Evolutionary conservation across 2,113 vertebrate genomes (phyloP).

Genomic region (Sander vitreus): DNA sequence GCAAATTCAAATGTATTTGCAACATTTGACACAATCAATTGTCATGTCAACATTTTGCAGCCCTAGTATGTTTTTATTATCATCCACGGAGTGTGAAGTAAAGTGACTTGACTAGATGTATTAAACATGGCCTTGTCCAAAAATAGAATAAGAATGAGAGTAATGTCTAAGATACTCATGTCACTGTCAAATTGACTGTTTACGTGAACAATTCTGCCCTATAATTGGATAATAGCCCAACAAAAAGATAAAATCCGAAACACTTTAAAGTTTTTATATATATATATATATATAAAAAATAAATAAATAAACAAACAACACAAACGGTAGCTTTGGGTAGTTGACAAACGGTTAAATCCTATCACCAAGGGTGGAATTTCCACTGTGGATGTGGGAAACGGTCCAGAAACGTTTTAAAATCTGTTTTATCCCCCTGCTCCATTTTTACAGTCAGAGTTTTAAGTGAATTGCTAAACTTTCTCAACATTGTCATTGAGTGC

Average conservation of each 20-base stretch:
- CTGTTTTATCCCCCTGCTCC: not conserved
- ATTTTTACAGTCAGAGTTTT: not conserved
- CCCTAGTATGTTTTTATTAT: not conserved
- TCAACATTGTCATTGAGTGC: too few relatives aligned
- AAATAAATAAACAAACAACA: too few relatives aligned
- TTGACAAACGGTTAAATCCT: not conserved
- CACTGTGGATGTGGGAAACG: not conserved
- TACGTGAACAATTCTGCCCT: not conserved
- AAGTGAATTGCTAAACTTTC: too few relatives aligned
- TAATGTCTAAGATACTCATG: too few relatives aligned
- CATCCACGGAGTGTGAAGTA: constrained; percentile 2
- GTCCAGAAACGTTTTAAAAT: not conserved
- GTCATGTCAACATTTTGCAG: not conserved
- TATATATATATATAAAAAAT: too few relatives aligned
- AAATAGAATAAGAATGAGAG: too few relatives aligned
- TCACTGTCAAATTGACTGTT: not conserved
- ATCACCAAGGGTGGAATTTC: not conserved
- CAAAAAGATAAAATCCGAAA: too few relatives aligned
- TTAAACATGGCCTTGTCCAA: not conserved
- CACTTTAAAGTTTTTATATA: not conserved
- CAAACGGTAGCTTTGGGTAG: not conserved
- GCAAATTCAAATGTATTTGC: not conserved
- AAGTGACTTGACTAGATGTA: constrained; percentile 13
- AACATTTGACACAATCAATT: not conserved
- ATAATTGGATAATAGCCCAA: not conserved